A percentile compares a stretch with the other conserved stretches of the same genome.
These are phyloP conservation scores for Anastatus disparis DNA, from an alignment of 1,140 invertebrate species.

Conservation along the genomic window DNA sequence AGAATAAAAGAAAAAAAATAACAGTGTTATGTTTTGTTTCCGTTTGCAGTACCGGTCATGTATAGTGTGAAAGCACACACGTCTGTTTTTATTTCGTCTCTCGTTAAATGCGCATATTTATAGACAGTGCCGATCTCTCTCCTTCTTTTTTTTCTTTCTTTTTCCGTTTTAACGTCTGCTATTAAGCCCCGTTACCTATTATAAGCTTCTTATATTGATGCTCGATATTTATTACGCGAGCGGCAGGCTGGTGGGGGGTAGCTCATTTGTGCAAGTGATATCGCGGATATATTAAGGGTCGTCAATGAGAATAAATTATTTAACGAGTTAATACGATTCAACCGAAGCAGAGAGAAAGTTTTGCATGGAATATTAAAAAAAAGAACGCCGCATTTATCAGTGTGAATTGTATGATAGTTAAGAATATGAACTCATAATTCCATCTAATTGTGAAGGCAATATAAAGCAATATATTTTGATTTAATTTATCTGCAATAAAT, in stretches of 20 bases:
- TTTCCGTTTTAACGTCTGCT: too few relatives aligned
- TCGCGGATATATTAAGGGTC: background rate
- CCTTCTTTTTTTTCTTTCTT: too few relatives aligned
- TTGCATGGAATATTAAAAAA: background rate
- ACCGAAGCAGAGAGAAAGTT: too few relatives aligned
- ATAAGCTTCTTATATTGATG: constrained; percentile 35
- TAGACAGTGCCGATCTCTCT: background rate
- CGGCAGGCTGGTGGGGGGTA: too few relatives aligned
- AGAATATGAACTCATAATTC: background rate
- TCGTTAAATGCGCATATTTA: constrained; percentile 32
- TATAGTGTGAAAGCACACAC: background rate
- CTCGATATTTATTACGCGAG: constrained; percentile 21
- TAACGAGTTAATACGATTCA: constrained; percentile 1
- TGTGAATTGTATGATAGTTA: background rate
- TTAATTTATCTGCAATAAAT: too few relatives aligned
- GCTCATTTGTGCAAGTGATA: background rate
- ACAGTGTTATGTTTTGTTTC: background rate
- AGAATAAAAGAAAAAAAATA: constrained; percentile 9
- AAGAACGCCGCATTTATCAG: background rate
- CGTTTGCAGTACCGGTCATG: background rate
- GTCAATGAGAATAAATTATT: constrained; percentile 19
- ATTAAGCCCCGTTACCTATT: background rate
- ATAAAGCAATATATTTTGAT: too few relatives aligned
- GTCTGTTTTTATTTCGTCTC: background rate
- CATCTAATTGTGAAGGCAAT: too few relatives aligned